Conservation (phyloP, 30 jellyfish, hydroid and myxozoan species). For the Rhopilema esculentum region DNA sequence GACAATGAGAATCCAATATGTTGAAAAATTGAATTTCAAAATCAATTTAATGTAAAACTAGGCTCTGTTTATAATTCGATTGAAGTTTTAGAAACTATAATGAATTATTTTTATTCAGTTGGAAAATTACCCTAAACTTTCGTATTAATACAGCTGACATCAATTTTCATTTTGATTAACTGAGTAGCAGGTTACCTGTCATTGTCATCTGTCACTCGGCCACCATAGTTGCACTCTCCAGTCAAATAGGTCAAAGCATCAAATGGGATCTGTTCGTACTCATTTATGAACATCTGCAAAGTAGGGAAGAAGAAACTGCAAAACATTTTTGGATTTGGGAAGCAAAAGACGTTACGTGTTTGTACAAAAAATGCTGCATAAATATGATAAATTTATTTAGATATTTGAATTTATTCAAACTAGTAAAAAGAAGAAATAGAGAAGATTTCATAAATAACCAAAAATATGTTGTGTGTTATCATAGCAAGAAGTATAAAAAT, state of each 20-base stretch:
- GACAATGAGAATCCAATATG: no score
- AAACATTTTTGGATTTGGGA: no score
- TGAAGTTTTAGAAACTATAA: no score
- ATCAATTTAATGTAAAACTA: no score
- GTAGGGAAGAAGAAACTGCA: not conserved
- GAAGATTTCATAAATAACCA: not conserved
- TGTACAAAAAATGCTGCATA: not conserved
- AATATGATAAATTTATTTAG: not conserved
- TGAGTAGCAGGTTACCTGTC: constrained; percentile 94
- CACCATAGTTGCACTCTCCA: constrained; percentile 98
- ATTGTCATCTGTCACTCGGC: constrained; percentile 95
- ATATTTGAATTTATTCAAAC: no score
- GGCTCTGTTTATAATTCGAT: no score
- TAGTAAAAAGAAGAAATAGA: no score
- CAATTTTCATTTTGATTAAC: not conserved
- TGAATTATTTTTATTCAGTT: no score
- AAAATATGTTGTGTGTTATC: not conserved
- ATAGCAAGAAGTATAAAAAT: no score
- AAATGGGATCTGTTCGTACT: constrained; percentile 90
- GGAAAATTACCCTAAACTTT: not conserved
- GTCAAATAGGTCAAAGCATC: constrained; percentile 94
- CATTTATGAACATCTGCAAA: constrained; percentile 91
- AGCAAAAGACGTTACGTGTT: not conserved
- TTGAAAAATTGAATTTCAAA: no score
- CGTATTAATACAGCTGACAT: not conserved